Evolutionary conservation across 2,113 vertebrate species (phyloP).

Genomic region (Mola mola): DNA sequence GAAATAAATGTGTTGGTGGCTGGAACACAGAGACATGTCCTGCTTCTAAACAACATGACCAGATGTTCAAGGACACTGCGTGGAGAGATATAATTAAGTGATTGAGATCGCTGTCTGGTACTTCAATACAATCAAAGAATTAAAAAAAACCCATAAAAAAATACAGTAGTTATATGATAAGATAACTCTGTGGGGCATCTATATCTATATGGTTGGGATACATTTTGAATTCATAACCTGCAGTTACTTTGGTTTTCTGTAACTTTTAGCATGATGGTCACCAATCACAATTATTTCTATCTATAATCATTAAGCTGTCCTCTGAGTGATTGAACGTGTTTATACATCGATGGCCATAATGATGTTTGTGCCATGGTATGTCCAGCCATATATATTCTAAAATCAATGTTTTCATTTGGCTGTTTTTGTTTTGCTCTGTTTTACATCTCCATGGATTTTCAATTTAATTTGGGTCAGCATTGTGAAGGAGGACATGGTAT

Average conservation of each 20-base stretch:
- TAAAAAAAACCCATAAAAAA: no score
- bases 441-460: constrained; percentile 78
- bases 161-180: not conserved
- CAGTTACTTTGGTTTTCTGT: not conserved
- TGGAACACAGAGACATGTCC: constrained; percentile 43
- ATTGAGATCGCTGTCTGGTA: no score
- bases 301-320: constrained; percentile 41
- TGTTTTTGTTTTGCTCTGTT: constrained; percentile 77
- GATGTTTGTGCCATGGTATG: constrained; percentile 57
- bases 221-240: not conserved
- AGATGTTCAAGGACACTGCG: no score
- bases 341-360: constrained; percentile 49
- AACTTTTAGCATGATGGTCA: constrained; percentile 11
- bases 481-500: constrained; percentile 73
- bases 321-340: constrained; percentile 52
- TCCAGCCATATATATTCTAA: constrained; percentile 49
- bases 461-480: constrained; percentile 78
- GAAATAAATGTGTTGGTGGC: constrained; percentile 49
- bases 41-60: no score
- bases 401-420: constrained; percentile 70
- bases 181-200: not conserved
- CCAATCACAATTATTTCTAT: constrained; percentile 44
- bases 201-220: not conserved
- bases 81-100: no score
- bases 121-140: no score